Percentiles rank a stretch among this genome's conserved stretches.
Conservation (phyloP, 2,797 vertebrate genomes). For the Lacerta bilineata region DNA sequence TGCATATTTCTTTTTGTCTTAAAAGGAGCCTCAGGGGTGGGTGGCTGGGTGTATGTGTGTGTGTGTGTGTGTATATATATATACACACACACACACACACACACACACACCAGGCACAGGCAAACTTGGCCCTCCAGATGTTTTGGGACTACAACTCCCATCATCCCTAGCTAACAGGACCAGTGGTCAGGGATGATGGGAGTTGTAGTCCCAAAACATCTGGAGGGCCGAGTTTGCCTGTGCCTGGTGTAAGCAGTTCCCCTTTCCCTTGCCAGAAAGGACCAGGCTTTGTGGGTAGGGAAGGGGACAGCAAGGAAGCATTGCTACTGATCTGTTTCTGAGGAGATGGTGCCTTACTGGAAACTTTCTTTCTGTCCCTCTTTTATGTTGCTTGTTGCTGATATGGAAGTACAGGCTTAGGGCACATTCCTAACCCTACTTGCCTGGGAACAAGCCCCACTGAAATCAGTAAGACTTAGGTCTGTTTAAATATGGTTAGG, state of each 20-base stretch:
- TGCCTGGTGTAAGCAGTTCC: not conserved
- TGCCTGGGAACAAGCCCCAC: too few species aligned
- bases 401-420: not conserved
- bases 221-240: too few species aligned
- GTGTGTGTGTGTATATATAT: too few species aligned
- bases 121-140: too few species aligned
- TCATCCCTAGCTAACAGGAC: too few species aligned
- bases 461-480: too few species aligned
- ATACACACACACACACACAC: too few species aligned
- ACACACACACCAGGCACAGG: too few species aligned
- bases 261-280: not conserved
- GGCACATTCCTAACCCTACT: not conserved
- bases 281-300: not conserved
- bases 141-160: too few species aligned
- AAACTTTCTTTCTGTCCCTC: not conserved
- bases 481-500: not conserved
- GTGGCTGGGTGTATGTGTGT: too few species aligned
- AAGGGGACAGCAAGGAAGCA: not conserved
- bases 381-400: not conserved
- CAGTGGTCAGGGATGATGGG: too few species aligned
- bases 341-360: not conserved
- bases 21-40: accelerated
- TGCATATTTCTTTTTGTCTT: not conserved
- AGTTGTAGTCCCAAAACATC: too few species aligned
- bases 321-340: not conserved